Conservation (phyloP, 2,797 vertebrate genomes). For the Crenichthys baileyi region DNA sequence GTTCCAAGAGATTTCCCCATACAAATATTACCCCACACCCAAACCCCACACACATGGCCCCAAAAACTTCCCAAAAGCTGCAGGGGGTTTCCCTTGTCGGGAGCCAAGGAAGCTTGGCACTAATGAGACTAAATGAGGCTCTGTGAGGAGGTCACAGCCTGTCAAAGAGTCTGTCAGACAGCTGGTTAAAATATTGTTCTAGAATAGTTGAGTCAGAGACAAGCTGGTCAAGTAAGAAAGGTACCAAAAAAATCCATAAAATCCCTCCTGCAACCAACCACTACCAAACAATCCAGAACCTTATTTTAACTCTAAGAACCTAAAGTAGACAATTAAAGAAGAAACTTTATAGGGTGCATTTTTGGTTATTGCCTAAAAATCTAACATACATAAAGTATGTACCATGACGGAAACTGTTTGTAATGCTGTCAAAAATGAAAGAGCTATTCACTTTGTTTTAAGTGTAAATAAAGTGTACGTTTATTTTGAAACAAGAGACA, state of each 20-base stretch:
- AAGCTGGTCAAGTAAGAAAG: not conserved
- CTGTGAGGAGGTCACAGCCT: slow-evolving; percentile 63
- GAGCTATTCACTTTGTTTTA: not conserved
- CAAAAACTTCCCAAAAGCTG: slow-evolving; percentile 42
- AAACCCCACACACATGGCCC: slow-evolving; percentile 22
- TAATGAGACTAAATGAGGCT: slow-evolving; percentile 80
- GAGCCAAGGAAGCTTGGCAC: slow-evolving; percentile 66
- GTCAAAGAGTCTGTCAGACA: slow-evolving; percentile 63
- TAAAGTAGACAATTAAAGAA: not conserved
- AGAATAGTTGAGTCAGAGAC: slow-evolving; percentile 12
- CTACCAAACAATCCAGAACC: not conserved
- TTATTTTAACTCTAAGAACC: not conserved
- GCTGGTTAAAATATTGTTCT: slow-evolving; percentile 62
- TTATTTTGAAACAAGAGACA: not conserved
- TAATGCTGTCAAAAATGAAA: too few species aligned
- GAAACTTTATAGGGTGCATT: not conserved
- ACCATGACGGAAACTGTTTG: not conserved
- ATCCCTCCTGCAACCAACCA: not conserved
- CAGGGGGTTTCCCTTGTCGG: slow-evolving; percentile 61
- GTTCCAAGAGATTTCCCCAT: slow-evolving; percentile 48
- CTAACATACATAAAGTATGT: not conserved
- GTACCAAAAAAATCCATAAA: not conserved
- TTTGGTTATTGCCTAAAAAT: not conserved
- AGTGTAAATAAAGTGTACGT: not conserved
- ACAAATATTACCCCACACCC: slow-evolving; percentile 25